A percentile compares a stretch with the other conserved stretches of the same genome.
phyloP scores from a whole-genome alignment of 2,113 vertebrate genomes.

The Datnioides undecimradiatus region DNA sequence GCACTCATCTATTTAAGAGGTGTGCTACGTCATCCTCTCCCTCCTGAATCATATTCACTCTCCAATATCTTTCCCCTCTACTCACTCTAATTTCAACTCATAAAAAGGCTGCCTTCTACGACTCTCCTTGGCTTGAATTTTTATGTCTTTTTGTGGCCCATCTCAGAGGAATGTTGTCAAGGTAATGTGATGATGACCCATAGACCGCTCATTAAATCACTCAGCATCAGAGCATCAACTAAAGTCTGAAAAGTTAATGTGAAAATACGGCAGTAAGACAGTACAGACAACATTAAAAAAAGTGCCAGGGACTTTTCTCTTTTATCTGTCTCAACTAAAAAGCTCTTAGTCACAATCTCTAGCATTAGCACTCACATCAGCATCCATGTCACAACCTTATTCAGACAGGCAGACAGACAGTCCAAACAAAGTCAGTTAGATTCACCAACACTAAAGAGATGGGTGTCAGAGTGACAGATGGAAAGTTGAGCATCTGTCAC shows the following conservation, averaged over 20 bases:
- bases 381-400: constrained; percentile 55
- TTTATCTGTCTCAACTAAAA: constrained; percentile 48
- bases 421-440: constrained; percentile 71
- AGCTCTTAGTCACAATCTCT: constrained; percentile 40
- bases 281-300: constrained; percentile 16
- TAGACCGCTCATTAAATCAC: constrained; percentile 63
- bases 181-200: constrained; percentile 69
- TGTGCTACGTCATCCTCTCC: constrained; percentile 42
- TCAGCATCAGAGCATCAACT: constrained; percentile 50
- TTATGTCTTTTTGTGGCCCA: constrained; percentile 56
- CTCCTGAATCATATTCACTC: constrained; percentile 52
- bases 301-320: constrained; percentile 16
- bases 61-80: constrained; percentile 42
- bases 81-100: constrained; percentile 56
- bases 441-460: constrained; percentile 70
- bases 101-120: constrained; percentile 53
- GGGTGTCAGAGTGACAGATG: constrained; percentile 72
- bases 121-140: constrained; percentile 62
- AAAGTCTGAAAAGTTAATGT: constrained; percentile 49
- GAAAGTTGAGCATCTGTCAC: constrained; percentile 77
- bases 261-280: constrained; percentile 39
- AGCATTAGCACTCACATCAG: constrained; percentile 63
- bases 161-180: constrained; percentile 66
- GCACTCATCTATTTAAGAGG: constrained; percentile 49
- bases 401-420: constrained; percentile 61